Conservation (phyloP, 1,140 invertebrate species). For the Drosophila truncata region DNA sequence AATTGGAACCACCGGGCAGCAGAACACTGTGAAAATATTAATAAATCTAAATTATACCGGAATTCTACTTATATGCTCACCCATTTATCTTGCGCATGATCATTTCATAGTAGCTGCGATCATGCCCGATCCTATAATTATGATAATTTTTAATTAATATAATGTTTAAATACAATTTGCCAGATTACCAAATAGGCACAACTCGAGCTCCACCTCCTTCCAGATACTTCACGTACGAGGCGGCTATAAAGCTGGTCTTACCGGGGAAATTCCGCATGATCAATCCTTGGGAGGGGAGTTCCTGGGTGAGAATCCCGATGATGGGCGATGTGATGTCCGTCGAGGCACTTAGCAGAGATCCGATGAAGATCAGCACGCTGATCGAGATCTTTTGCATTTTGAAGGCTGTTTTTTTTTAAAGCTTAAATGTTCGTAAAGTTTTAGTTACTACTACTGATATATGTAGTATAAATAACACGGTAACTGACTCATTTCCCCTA, state of each 20-base stretch:
- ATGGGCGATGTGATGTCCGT: conserved; percentile 50
- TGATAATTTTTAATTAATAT: conserved; percentile 33
- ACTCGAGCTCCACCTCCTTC: conserved; percentile 90
- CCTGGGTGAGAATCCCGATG: conserved; percentile 86
- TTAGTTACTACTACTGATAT: neutral
- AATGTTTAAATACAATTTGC: neutral
- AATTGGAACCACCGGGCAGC: conserved; percentile 91
- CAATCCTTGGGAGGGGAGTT: conserved; percentile 72
- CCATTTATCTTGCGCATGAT: conserved; percentile 89
- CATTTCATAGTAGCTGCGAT: conserved; percentile 88
- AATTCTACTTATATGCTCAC: conserved; percentile 85
- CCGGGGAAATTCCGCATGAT: conserved; percentile 64
- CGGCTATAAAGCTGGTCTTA: conserved; percentile 87
- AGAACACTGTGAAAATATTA: conserved; percentile 87
- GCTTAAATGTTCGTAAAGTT: neutral
- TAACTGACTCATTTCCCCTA: neutral
- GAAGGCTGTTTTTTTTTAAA: neutral
- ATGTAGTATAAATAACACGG: neutral
- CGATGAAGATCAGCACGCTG: conserved; percentile 7
- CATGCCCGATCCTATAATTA: conserved; percentile 88
- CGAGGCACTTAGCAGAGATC: neutral
- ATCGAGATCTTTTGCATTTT: neutral
- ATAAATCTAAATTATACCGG: conserved; percentile 6
- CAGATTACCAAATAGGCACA: conserved; percentile 88
- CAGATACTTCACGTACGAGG: conserved; percentile 91